Conservation (phyloP, 2,113 vertebrate genomes). For the Forbesichthys papilliferus region DNA sequence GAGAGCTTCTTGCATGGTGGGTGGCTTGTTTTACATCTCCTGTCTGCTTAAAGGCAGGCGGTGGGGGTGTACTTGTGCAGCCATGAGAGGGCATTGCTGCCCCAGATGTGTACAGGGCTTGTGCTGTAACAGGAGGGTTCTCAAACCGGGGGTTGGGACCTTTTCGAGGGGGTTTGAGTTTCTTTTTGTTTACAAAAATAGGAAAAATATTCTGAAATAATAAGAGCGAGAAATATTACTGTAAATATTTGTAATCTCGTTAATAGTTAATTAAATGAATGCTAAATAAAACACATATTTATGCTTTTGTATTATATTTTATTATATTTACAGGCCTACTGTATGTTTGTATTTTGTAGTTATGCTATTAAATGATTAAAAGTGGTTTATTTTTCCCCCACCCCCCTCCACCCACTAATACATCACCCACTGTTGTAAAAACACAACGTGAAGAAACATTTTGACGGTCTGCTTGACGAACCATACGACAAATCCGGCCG, state of each 20-base stretch:
- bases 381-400: too few relatives aligned
- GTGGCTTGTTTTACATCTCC: constrained; percentile 49
- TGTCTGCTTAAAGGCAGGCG: constrained; percentile 25
- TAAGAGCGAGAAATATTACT: too few relatives aligned
- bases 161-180: neutral
- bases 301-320: neutral
- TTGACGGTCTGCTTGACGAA: too few relatives aligned
- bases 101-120: constrained; percentile 46
- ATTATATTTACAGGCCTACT: neutral
- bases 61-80: constrained; percentile 40
- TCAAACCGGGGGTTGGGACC: neutral
- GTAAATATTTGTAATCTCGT: neutral
- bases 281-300: neutral
- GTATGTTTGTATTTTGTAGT: too few relatives aligned
- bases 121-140: neutral
- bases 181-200: too few relatives aligned
- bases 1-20: constrained; percentile 19
- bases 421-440: too few relatives aligned
- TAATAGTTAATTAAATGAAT: neutral
- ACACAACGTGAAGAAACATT: too few relatives aligned
- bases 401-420: too few relatives aligned
- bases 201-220: too few relatives aligned
- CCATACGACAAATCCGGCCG: too few relatives aligned
- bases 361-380: too few relatives aligned
- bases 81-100: constrained; percentile 73